A percentile compares a stretch with the other conserved stretches of the same genome.
phyloP scores from a whole-genome alignment of 1,140 invertebrate species.

The Ectropis grisescens region DNA sequence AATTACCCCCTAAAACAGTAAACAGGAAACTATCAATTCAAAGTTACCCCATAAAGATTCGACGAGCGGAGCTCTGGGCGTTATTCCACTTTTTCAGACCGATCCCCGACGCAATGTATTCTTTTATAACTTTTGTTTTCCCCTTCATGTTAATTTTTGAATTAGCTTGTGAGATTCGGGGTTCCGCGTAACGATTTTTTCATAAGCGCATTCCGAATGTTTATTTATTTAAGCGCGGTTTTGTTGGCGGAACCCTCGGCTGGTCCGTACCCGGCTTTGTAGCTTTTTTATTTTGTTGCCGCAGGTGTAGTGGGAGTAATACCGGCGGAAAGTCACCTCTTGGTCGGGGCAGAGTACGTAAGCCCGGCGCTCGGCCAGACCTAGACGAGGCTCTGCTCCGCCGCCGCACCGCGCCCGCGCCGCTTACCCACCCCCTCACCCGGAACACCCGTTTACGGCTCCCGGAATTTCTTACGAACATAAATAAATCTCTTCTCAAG shows the following conservation, averaged over 20 bases:
- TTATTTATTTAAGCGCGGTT: conserved; percentile 45
- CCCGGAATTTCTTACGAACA: conserved; percentile 47
- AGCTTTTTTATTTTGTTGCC: conserved; percentile 67
- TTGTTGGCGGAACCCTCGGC: conserved; percentile 30
- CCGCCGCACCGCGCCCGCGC: conserved; percentile 18
- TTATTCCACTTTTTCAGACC: conserved; percentile 27
- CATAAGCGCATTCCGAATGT: conserved; percentile 2
- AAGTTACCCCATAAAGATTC: conserved; percentile 52
- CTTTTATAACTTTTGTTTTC: conserved; percentile 28
- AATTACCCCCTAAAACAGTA: conserved; percentile 40
- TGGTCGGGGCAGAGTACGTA: conserved; percentile 60
- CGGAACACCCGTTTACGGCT: conserved; percentile 46
- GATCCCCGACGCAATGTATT: conserved; percentile 22
- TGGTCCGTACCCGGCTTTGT: conserved; percentile 48
- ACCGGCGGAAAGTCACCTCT: conserved; percentile 57
- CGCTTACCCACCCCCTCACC: conserved; percentile 31
- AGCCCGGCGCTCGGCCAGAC: conserved; percentile 48
- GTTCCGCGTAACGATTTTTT: conserved; percentile 10
- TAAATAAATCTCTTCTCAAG: conserved; percentile 56
- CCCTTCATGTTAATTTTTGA: conserved; percentile 23
- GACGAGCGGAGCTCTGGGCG: conserved; percentile 26
- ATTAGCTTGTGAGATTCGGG: conserved; percentile 16
- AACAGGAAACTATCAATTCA: conserved; percentile 45
- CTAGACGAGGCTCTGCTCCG: conserved; percentile 25
- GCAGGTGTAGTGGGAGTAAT: conserved; percentile 67